phyloP scores from a whole-genome alignment of 2,113 vertebrate genomes.

The Tringa solitaria region DNA sequence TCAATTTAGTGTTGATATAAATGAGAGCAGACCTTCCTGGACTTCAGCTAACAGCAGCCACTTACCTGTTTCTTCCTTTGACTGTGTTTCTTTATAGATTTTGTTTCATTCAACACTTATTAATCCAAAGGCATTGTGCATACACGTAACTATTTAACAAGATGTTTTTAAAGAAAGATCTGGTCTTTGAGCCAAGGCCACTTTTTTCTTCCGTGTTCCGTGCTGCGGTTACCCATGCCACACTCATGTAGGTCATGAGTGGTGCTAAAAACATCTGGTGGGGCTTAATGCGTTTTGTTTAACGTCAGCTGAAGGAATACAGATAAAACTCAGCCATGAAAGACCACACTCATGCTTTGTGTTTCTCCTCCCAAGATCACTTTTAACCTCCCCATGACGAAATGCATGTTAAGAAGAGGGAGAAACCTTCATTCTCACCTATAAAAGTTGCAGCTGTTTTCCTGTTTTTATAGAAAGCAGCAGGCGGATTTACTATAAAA shows the following conservation, averaged over 20 bases:
- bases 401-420: neutral
- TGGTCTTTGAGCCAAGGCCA: neutral
- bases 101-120: neutral
- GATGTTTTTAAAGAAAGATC: neutral
- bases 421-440: conserved; percentile 49
- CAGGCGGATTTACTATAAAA: conserved; percentile 28
- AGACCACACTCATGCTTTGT: conserved; percentile 32
- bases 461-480: conserved; percentile 71
- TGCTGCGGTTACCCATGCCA: neutral
- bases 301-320: neutral
- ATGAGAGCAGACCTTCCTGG: neutral
- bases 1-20: neutral
- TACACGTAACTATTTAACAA: neutral
- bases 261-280: conserved; percentile 25
- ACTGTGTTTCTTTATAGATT: neutral
- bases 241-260: neutral
- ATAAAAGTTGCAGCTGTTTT: conserved; percentile 66
- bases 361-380: neutral
- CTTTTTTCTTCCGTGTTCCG: neutral
- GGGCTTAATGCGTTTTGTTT: neutral
- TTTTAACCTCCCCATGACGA: neutral
- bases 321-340: neutral
- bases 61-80: neutral
- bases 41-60: neutral
- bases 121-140: neutral